Percentiles rank a stretch among this genome's conserved stretches.
phyloP scores from a whole-genome alignment of 2,113 vertebrate species.

The Turdus rufiventris region DNA sequence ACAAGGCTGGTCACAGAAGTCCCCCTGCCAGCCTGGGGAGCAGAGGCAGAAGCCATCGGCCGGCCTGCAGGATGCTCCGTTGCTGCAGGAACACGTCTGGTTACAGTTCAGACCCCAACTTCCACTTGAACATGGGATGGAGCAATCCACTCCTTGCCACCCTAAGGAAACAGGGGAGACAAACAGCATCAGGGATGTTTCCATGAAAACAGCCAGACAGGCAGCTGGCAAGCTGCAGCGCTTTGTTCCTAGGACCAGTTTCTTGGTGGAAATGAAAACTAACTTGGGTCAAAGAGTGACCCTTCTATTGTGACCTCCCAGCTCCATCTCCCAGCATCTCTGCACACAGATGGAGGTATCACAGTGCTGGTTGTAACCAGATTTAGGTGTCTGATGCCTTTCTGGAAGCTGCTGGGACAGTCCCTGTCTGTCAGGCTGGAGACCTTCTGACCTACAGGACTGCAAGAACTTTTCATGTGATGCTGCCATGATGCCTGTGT shows the following conservation, averaged over 20 bases:
- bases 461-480: not conserved
- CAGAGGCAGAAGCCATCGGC: constrained; percentile 87
- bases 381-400: not conserved
- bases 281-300: not conserved
- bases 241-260: not conserved
- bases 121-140: constrained; percentile 87
- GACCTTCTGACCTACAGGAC: not conserved
- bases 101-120: constrained; percentile 92
- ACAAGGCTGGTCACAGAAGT: constrained; percentile 85
- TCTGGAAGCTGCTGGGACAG: not conserved
- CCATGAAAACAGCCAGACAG: not conserved
- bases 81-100: constrained; percentile 83
- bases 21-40: constrained; percentile 87
- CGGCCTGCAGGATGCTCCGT: constrained; percentile 87
- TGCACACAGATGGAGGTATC: fast-evolving
- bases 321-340: not conserved
- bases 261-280: not conserved
- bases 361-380: not conserved
- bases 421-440: not conserved
- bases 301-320: not conserved
- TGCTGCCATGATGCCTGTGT: not conserved
- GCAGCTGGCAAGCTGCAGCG: not conserved
- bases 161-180: constrained; percentile 65
- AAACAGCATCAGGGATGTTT: not conserved
- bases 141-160: constrained; percentile 93